phyloP scores from a whole-genome alignment of 2,797 vertebrate species.

The Myotis myotis region DNA sequence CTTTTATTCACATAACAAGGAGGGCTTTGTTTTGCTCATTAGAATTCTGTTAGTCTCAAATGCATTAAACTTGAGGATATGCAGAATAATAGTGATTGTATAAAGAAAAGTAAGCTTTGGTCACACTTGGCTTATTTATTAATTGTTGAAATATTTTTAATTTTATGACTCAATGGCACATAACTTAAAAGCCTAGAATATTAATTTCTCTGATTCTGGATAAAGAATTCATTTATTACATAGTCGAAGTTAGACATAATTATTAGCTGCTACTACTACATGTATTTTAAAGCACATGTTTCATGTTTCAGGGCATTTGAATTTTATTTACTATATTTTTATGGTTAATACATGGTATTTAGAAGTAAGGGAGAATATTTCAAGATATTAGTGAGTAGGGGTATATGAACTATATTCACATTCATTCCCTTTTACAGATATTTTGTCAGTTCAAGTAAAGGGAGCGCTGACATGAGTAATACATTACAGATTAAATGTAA shows the following conservation, averaged over 20 bases:
- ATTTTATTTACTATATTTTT: constrained; percentile 11
- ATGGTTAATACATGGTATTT: background rate
- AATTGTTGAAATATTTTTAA: constrained; percentile 51
- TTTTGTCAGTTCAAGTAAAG: constrained; percentile 45
- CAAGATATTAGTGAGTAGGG: constrained; percentile 19
- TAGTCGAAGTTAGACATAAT: constrained; percentile 35
- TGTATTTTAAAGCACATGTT: constrained; percentile 17
- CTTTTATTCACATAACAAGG: background rate
- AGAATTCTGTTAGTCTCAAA: constrained; percentile 39
- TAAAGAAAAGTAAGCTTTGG: constrained; percentile 36
- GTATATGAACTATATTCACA: constrained; percentile 53
- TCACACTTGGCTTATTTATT: constrained; percentile 36
- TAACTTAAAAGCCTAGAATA: constrained; percentile 31
- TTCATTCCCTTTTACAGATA: constrained; percentile 62
- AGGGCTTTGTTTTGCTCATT: constrained; percentile 35
- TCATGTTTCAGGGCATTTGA: background rate
- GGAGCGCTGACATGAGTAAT: constrained; percentile 39
- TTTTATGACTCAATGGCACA: constrained; percentile 37
- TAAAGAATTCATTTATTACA: constrained; percentile 40
- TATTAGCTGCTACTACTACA: background rate
- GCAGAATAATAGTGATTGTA: constrained; percentile 22
- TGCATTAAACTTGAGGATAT: background rate
- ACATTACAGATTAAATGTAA: constrained; percentile 23
- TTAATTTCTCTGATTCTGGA: constrained; percentile 11
- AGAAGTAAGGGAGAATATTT: constrained; percentile 66